Base-by-base conservation (phyloP, 2,888 invertebrate genomes). In the Mayetiola destructor region DNA sequence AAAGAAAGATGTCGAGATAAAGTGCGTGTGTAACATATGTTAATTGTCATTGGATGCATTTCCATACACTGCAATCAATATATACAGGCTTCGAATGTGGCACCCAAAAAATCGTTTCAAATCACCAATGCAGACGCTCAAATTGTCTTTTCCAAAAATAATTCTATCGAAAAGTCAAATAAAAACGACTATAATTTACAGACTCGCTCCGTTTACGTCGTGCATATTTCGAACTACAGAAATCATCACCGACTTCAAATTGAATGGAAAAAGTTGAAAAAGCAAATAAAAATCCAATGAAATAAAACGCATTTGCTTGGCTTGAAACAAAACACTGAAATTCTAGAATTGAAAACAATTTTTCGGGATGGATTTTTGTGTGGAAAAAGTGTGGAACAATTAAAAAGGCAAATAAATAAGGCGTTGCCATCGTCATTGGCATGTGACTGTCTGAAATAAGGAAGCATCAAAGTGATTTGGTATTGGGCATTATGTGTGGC, bases 1-100 rank as follows among this genome's bases (percentile, higher is more conserved):
- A 27, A 27, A n/a, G n/a, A n/a, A n/a, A 48, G 48, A 48, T 48
- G 48, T 48, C 48, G 48, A 48, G n/a, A n/a, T n/a, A n/a, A n/a
- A n/a, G n/a, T n/a, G 27, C 27, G 16, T 27, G 48, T 27, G 48
- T 27, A 48, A 48, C 48, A 48, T 48, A 48, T 48, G 48, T 27
- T 48, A 48, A 48, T 48, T 48, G 48, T 27, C n/a, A n/a, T n/a
- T n/a, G n/a, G n/a, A n/a, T n/a, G n/a, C n/a, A n/a, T n/a, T 48
- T 27, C 12, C 14, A 27, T 27, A n/a, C 1, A 27, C 14, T 27
- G 21, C 42, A 42, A 42, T 2, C 48, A 48, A 48, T 48, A 48
- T n/a, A n/a, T n/a, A 48, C 23, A n/a, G 42, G 27, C 27, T 16
- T 2, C 23, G 27, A 48, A 20, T 27, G 5, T 48, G 27, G 48